Evolutionary conservation across 2,113 vertebrate species (phyloP).

Genomic region (Guaruba guarouba): DNA sequence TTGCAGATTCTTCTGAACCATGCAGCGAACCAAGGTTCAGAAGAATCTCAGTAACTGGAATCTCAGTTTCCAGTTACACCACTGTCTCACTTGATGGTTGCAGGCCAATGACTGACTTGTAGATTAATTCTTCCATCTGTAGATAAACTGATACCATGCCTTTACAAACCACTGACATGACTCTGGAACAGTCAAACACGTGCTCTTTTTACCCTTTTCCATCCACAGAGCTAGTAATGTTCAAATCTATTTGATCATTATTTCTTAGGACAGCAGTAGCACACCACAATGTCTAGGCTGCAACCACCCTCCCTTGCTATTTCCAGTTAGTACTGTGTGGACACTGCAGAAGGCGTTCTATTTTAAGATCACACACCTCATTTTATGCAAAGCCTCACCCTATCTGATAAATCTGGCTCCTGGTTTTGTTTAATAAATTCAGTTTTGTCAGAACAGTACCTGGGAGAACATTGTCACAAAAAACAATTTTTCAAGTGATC

Average conservation of each 20-base stretch:
- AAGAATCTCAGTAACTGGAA: not conserved
- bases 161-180: not conserved
- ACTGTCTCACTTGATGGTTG: too few species aligned
- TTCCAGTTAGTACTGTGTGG: not conserved
- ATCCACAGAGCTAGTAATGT: not conserved
- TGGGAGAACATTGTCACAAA: not conserved
- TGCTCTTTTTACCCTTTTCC: not conserved
- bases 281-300: not conserved
- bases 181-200: accelerated
- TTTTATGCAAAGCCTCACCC: not conserved
- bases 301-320: not conserved
- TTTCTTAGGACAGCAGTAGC: not conserved
- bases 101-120: not conserved
- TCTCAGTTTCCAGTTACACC: not conserved
- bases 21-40: accelerated
- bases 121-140: not conserved
- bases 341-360: not conserved
- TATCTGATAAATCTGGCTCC: not conserved
- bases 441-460: not conserved
- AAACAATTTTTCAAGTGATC: not conserved
- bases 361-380: not conserved
- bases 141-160: not conserved
- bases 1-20: not conserved
- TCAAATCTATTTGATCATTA: not conserved
- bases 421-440: not conserved